phyloP scores from a whole-genome alignment of 2,888 invertebrate species.

The Cactoblastis cactorum region DNA sequence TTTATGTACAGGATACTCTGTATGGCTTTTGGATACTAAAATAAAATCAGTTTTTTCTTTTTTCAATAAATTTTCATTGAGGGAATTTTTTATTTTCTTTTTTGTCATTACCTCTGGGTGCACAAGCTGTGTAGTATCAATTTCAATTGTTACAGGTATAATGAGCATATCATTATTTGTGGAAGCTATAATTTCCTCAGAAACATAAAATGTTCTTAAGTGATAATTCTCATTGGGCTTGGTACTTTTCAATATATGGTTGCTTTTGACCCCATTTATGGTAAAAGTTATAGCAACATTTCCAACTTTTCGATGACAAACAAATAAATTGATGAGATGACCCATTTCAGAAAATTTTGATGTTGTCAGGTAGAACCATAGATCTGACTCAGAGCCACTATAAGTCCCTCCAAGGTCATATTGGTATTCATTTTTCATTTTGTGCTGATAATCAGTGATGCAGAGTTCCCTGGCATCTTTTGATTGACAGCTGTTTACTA shows the following conservation, averaged over 20 bases:
- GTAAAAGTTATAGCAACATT: conserved; percentile 43
- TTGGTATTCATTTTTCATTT: conserved; percentile 34
- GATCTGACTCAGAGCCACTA: conserved; percentile 37
- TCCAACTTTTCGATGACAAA: conserved; percentile 45
- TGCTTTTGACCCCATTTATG: conserved; percentile 28
- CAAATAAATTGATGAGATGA: conserved; percentile 55
- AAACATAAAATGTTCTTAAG: conserved; percentile 50
- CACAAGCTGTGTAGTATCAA: conserved; percentile 36
- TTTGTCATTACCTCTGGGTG: conserved; percentile 38
- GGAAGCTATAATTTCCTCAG: conserved; percentile 26
- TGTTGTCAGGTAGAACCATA: conserved; percentile 60
- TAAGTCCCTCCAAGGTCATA: conserved; percentile 64
- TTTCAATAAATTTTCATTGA: conserved; percentile 36
- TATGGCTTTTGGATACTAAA: conserved; percentile 41
- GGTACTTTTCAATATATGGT: conserved; percentile 32
- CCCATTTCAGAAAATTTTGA: conserved; percentile 44
- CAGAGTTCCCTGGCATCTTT: conserved; percentile 42
- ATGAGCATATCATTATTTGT: conserved; percentile 34
- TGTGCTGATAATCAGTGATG: conserved; percentile 40
- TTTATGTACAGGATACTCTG: conserved; percentile 48
- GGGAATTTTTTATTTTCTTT: conserved; percentile 50
- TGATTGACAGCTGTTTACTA: conserved; percentile 42
- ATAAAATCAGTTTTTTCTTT: conserved; percentile 49
- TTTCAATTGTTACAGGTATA: conserved; percentile 46
- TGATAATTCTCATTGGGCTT: conserved; percentile 43